Evolutionary conservation across 2,888 invertebrate species (phyloP).

Genomic region (Agrochola macilenta): DNA sequence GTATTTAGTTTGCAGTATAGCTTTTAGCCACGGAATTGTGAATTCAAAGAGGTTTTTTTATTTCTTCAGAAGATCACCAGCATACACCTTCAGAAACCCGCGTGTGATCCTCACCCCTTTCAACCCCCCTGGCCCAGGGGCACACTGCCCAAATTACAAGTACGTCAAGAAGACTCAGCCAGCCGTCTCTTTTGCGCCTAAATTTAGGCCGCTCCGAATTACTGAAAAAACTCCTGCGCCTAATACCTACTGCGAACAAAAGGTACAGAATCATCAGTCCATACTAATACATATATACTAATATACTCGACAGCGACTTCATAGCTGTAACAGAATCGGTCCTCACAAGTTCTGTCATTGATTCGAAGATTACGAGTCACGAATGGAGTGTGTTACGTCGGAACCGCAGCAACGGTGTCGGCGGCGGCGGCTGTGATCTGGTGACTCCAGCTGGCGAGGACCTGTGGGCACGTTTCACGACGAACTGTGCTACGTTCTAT

Average conservation of each 20-base stretch:
- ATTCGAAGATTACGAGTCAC: no score
- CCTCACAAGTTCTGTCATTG: no score
- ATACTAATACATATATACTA: background rate
- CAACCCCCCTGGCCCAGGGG: slow-evolving; percentile 78
- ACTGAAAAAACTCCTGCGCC: slow-evolving; percentile 74
- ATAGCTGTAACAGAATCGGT: no score
- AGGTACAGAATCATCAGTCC: slow-evolving; percentile 72
- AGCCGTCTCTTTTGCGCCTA: slow-evolving; percentile 77
- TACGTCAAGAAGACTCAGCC: slow-evolving; percentile 77
- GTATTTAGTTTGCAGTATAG: background rate
- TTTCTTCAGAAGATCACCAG: slow-evolving; percentile 74
- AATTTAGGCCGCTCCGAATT: slow-evolving; percentile 65
- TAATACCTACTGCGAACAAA: slow-evolving; percentile 83
- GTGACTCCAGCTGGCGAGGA: no score
- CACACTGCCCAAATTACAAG: slow-evolving; percentile 80
- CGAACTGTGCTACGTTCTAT: no score
- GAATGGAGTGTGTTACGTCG: no score
- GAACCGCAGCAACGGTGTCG: no score
- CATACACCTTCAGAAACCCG: slow-evolving; percentile 74
- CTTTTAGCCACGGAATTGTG: no score
- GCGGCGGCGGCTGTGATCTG: no score
- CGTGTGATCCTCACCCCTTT: slow-evolving; percentile 50
- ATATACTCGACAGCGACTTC: no score
- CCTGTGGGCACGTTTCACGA: no score
- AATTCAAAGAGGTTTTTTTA: background rate